These are phyloP conservation scores for Irena cyanogastra DNA, from an alignment of 2,113 vertebrate genomes.

Conservation along the genomic window DNA sequence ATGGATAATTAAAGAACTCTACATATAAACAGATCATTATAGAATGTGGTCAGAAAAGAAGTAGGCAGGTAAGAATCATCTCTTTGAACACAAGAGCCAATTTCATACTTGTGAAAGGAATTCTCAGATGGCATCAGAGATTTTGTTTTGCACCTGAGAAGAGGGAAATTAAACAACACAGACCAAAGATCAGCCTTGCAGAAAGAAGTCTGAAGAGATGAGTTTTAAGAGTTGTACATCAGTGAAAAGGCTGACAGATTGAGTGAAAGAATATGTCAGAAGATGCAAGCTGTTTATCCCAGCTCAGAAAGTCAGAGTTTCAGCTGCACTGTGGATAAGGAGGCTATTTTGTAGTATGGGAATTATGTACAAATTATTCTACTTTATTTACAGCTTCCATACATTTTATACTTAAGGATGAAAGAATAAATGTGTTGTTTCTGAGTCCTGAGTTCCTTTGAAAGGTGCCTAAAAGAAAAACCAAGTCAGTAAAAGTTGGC, in stretches of 20 bases:
- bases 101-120: background rate
- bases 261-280: background rate
- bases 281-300: background rate
- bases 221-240: background rate
- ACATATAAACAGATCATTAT: background rate
- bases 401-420: background rate
- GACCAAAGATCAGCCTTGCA: background rate
- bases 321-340: background rate
- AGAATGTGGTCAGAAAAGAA: slow-evolving; percentile 9
- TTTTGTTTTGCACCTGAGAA: background rate
- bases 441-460: background rate
- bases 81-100: background rate
- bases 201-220: background rate
- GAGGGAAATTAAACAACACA: background rate
- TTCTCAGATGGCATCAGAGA: background rate
- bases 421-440: slow-evolving; percentile 28
- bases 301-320: background rate
- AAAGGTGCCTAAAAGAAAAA: background rate
- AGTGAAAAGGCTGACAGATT: background rate
- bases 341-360: background rate
- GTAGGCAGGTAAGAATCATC: background rate
- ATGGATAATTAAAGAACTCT: slow-evolving; percentile 21
- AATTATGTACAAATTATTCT: background rate
- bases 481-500: background rate
- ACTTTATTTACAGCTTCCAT: background rate